Base-by-base conservation (phyloP, 2,113 vertebrate genomes). In the Zapornia atra region DNA sequence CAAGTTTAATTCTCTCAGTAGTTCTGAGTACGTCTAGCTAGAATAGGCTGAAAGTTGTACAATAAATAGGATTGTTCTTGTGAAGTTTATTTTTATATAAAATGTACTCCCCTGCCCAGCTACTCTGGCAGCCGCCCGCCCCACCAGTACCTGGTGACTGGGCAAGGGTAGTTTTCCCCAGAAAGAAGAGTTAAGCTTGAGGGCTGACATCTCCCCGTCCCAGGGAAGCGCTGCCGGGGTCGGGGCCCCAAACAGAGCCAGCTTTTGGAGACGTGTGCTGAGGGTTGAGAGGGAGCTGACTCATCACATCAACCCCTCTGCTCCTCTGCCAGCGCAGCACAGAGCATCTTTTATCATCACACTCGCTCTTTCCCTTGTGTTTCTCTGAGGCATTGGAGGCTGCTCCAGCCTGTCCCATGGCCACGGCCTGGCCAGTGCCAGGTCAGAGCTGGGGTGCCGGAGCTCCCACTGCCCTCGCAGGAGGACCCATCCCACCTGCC, bases 191-290 rank as follows among this genome's bases (percentile, higher is more conserved):
- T 57, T 40, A 53, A 64, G 13, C 53, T 53, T 86, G 92, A 95
- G 80, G 86, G 91, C 81, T 88, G 92, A n/a, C 86, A 87, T 92
- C 83, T 91, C 48, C 88, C 92, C 94, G 94, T 95, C 92, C 77
- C 50, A 19, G 15, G 48, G 81, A 64, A 87, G 88, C 5, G 16
- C 31, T 38, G 63, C 69, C 26, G 90, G 2, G 78, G 80, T 2
- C 24, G 57, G 75, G 71, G 34, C 53, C 48, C 46, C 7, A 2
- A 64, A 92, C 90, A 96, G 93, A 90, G 90, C 88, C 88, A 88
- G 94, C 88, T 71, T 94, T 90, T 4, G 95, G 94, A 75, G 44
- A 44, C 76, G 64, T 51, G 69, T 80, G 72, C 38, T 42, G 88
- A 71, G 86, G 66, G 34, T 12, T 73, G 83, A 88, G 72, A 93